These are phyloP conservation scores for Melipona bicolor DNA, from an alignment of 2,888 invertebrate species.

Conservation along the genomic window DNA sequence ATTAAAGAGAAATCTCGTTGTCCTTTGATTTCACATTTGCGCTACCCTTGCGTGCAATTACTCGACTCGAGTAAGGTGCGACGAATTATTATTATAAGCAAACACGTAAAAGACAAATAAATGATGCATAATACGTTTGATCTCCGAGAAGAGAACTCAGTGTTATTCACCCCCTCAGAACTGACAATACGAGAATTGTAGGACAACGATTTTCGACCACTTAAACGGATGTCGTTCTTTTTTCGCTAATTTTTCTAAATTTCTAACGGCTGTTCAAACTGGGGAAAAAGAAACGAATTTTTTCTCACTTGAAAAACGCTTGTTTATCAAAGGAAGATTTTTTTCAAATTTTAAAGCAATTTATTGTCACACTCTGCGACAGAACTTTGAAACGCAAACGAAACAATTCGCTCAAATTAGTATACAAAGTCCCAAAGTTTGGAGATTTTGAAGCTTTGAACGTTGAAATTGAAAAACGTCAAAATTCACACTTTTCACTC, in stretches of 20 bases:
- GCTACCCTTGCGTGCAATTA: constrained; percentile 23
- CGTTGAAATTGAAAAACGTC: too few relatives aligned
- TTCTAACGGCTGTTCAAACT: not conserved
- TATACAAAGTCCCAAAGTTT: too few relatives aligned
- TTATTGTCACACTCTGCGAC: too few relatives aligned
- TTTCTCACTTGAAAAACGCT: not conserved
- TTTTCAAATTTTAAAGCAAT: not conserved
- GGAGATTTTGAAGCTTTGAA: too few relatives aligned
- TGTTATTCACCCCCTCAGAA: constrained; percentile 24
- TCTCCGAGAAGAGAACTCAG: constrained; percentile 19
- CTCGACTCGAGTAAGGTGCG: constrained; percentile 23
- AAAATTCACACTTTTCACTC: not conserved
- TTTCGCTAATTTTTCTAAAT: not conserved
- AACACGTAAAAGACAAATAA: constrained; percentile 50
- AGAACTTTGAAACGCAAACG: not conserved
- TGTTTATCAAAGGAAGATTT: not conserved
- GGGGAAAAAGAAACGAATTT: not conserved
- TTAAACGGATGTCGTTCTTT: not conserved
- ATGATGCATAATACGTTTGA: constrained; percentile 34
- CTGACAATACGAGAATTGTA: not conserved
- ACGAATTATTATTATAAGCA: constrained; percentile 46
- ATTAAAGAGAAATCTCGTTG: constrained; percentile 10
- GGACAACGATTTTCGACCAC: not conserved
- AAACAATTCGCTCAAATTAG: not conserved
- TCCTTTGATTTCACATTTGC: constrained; percentile 32